phyloP scores from a whole-genome alignment of 2,113 vertebrate species.

The Chloebia gouldiae region DNA sequence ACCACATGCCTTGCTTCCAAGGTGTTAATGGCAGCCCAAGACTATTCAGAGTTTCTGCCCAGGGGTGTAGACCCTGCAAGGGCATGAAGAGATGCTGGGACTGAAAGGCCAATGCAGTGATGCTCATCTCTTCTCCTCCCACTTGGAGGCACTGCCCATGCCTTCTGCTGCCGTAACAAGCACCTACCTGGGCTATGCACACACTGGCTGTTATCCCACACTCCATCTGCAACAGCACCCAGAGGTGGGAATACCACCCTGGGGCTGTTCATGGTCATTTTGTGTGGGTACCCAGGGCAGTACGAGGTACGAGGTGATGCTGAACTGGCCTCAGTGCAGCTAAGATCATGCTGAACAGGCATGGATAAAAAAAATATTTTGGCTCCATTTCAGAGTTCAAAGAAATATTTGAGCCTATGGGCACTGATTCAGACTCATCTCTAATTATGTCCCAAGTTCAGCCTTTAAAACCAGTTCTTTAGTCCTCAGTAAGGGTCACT shows the following conservation, averaged over 20 bases:
- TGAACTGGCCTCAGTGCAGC: not conserved
- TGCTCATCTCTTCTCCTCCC: not conserved
- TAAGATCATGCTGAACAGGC: not conserved
- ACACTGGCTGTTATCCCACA: not conserved
- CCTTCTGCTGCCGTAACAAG: not conserved
- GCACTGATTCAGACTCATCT: not conserved
- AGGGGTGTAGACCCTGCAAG: not conserved
- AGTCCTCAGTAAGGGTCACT: conserved; percentile 46
- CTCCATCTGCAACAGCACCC: not conserved
- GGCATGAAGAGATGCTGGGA: not conserved
- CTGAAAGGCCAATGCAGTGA: accelerated
- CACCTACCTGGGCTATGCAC: not conserved
- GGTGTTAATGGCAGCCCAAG: not conserved
- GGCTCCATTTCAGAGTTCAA: not conserved
- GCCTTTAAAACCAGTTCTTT: conserved; percentile 2
- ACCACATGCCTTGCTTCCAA: not conserved
- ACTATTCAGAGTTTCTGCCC: not conserved
- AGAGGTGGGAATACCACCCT: not conserved
- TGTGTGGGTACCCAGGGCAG: not conserved
- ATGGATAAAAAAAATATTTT: not conserved
- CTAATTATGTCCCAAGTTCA: not conserved
- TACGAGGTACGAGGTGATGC: accelerated
- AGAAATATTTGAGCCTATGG: not conserved
- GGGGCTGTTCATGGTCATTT: not conserved
- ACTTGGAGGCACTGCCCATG: not conserved